Evolutionary conservation across 2,113 vertebrate genomes (phyloP), one percentile per base, ranked within the genome.

Genomic region (Psephotus haematonotus): DNA sequence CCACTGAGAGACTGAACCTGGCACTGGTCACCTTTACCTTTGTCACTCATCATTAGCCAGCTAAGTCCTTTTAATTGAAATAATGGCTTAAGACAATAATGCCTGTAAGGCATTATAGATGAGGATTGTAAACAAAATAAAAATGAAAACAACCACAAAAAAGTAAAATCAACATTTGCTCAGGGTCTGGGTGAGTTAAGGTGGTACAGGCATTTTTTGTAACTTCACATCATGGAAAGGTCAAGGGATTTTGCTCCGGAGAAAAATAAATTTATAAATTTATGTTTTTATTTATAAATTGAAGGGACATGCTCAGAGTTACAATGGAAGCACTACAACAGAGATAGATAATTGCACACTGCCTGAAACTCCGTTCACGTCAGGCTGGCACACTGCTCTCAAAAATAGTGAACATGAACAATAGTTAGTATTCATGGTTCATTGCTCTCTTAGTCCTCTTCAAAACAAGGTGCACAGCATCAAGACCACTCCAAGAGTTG

Each of bases 1-100:
- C 31, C 75, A 44, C 86, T 82, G 92, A 95, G 86, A 90, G 76
- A 98, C n/a, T 93, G 93, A 95, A 94, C 80, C 94, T 96, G 96
- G 95, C 90, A 13, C 43, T 31, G 86, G 53, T 43, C 86, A 97
- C 94, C 91, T 97, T 84, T 91, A 89, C 60, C 31, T 96, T 93
- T 91, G 71, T 59, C 82, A 80, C 60, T 96, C 94, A 84, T 84
- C 57, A 90, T 92, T 37, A 86, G 83, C 84, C 85, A 94, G 86
- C 70, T 94, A 72, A 83, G 53, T 88, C n/a, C 23, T 91, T 92
- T 79, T 88, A 95, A 91, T 80, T 86, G 86, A 96, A 96, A 89
- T 81, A 94, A 95, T 76, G 84, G 37, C 47, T 95, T 33, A 18
- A 88, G 74, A 95, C 82, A 89, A 23, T 11, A 57, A 86, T 24